Conservation (phyloP, 2,113 vertebrate species). For the Oncorhynchus kisutch region DNA sequence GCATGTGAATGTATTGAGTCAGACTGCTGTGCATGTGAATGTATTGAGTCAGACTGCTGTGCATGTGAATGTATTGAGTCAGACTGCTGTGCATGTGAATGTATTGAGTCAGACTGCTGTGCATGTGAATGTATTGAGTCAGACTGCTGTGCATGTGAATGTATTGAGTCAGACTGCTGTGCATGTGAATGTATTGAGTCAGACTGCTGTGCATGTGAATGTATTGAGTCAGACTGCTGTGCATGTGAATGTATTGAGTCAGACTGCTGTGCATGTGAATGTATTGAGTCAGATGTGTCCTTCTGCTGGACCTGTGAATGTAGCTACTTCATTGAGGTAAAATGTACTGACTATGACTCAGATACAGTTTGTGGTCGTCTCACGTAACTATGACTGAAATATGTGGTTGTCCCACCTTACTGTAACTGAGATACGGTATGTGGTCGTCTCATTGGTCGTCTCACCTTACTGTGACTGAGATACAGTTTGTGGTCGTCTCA, state of each 20-base stretch:
- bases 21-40: not conserved
- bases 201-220: not conserved
- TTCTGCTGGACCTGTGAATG: conserved; percentile 1
- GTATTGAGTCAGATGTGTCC: conserved; percentile 23
- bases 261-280: not conserved
- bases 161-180: not conserved
- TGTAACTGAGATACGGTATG: too few relatives aligned
- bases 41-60: not conserved
- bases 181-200: not conserved
- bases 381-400: too few relatives aligned
- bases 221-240: not conserved
- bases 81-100: not conserved
- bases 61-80: not conserved
- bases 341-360: too few relatives aligned
- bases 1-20: not conserved
- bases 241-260: not conserved
- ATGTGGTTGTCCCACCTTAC: too few relatives aligned
- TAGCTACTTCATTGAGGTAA: too few relatives aligned
- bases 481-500: too few relatives aligned
- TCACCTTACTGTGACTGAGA: too few relatives aligned
- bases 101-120: not conserved
- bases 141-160: not conserved
- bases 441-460: too few relatives aligned
- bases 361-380: too few relatives aligned
- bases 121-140: conserved; percentile 10